Percentiles rank a stretch among this genome's conserved stretches.
Conservation (phyloP, 2,113 vertebrate species). For the Dromas ardeola region DNA sequence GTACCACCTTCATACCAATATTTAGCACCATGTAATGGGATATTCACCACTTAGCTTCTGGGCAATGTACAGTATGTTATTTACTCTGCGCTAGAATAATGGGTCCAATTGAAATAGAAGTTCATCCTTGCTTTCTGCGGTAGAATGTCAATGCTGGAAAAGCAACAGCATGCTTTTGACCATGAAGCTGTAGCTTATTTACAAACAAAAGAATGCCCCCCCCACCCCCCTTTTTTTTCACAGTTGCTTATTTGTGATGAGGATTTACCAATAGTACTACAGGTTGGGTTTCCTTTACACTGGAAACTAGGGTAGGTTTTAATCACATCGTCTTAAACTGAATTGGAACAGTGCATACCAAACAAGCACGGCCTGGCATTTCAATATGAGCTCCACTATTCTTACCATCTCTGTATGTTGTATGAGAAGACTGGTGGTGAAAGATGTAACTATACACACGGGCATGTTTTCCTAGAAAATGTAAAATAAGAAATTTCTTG, state of each 20-base stretch:
- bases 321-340: neutral
- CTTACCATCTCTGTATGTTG: neutral
- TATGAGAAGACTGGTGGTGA: neutral
- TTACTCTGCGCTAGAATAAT: neutral
- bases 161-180: conserved; percentile 51
- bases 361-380: neutral
- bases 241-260: conserved; percentile 23
- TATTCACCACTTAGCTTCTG: conserved; percentile 7
- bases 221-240: neutral
- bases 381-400: neutral
- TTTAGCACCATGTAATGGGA: conserved; percentile 59
- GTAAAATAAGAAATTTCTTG: neutral
- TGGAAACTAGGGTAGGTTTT: neutral
- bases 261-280: neutral
- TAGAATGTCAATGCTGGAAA: neutral
- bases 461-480: neutral
- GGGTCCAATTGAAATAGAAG: neutral
- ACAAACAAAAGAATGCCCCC: conserved; percentile 26
- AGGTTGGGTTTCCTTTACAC: neutral
- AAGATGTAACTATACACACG: neutral
- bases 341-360: neutral
- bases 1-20: neutral
- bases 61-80: neutral
- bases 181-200: conserved; percentile 61
- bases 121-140: neutral